A percentile compares a stretch with the other conserved stretches of the same genome.
Conservation (phyloP, 2,888 invertebrate genomes). For the Carcina quercana region DNA sequence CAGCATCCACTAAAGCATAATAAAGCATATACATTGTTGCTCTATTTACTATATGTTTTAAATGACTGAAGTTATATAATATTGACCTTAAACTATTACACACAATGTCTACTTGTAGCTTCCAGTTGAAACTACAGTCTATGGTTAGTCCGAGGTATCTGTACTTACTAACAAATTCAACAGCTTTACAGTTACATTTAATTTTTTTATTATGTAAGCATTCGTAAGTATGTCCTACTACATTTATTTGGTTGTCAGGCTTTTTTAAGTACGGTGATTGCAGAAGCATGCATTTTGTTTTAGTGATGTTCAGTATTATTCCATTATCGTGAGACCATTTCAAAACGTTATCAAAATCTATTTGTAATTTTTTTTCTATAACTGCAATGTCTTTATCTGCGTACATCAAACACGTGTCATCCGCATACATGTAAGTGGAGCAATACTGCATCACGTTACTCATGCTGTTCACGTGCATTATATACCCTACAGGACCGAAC, state of each 20-base stretch:
- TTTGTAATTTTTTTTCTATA: conserved; percentile 9
- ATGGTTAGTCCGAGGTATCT: too few relatives aligned
- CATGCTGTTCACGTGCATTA: conserved; percentile 15
- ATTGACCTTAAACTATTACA: too few relatives aligned
- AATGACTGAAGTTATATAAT: too few relatives aligned
- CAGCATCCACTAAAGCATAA: too few relatives aligned
- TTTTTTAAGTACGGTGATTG: too few relatives aligned
- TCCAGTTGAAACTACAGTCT: too few relatives aligned
- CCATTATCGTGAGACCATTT: conserved; percentile 14
- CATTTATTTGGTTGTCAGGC: too few relatives aligned
- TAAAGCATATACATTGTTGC: too few relatives aligned
- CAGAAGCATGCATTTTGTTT: conserved; percentile 11
- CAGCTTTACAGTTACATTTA: too few relatives aligned
- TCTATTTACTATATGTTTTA: too few relatives aligned
- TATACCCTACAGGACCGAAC: conserved; percentile 14
- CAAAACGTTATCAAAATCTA: conserved; percentile 8
- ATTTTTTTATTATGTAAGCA: not conserved
- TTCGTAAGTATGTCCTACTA: not conserved
- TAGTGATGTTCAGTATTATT: conserved; percentile 8
- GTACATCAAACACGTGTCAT: conserved; percentile 13
- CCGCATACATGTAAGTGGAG: conserved; percentile 11
- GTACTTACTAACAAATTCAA: too few relatives aligned
- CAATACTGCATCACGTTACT: conserved; percentile 6
- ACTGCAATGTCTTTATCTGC: conserved; percentile 2
- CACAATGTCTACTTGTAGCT: too few relatives aligned